phyloP scores from a whole-genome alignment of 2,888 invertebrate species.

The Sympetrum striolatum region DNA sequence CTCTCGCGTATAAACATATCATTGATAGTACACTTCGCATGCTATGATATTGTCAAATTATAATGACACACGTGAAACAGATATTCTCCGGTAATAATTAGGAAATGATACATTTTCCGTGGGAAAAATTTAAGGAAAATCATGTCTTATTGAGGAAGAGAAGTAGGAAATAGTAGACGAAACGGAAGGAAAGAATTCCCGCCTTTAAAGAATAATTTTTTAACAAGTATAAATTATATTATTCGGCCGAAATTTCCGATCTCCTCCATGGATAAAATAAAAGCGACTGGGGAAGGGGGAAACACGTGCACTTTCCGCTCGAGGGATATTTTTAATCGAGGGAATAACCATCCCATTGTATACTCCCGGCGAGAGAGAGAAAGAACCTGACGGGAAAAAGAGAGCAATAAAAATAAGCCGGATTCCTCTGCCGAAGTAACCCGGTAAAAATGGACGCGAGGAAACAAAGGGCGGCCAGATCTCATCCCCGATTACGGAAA shows the following conservation, averaged over 20 bases:
- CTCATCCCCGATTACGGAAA: neutral
- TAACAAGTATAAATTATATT: neutral
- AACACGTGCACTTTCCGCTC: neutral
- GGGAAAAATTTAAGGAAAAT: too few species aligned
- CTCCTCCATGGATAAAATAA: neutral
- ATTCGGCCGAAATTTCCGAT: neutral
- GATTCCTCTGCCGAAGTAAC: neutral
- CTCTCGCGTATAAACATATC: too few species aligned
- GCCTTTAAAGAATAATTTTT: neutral
- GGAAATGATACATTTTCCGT: too few species aligned
- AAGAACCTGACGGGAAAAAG: neutral
- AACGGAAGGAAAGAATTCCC: neutral
- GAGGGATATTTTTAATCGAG: neutral
- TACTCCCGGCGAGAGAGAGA: neutral
- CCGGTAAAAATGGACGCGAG: neutral
- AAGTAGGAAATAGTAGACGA: neutral
- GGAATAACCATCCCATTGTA: neutral
- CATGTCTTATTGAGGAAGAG: too few species aligned
- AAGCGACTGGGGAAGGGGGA: neutral
- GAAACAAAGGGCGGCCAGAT: neutral
- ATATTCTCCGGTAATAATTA: too few species aligned
- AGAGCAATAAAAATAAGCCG: neutral
- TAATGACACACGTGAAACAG: too few species aligned
- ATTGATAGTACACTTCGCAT: too few species aligned
- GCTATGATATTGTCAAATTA: too few species aligned